Percentiles rank a stretch among this genome's conserved stretches.
These are phyloP conservation scores for Andrena cerasifolii DNA, from an alignment of 1,140 invertebrate genomes.

Conservation along the genomic window DNA sequence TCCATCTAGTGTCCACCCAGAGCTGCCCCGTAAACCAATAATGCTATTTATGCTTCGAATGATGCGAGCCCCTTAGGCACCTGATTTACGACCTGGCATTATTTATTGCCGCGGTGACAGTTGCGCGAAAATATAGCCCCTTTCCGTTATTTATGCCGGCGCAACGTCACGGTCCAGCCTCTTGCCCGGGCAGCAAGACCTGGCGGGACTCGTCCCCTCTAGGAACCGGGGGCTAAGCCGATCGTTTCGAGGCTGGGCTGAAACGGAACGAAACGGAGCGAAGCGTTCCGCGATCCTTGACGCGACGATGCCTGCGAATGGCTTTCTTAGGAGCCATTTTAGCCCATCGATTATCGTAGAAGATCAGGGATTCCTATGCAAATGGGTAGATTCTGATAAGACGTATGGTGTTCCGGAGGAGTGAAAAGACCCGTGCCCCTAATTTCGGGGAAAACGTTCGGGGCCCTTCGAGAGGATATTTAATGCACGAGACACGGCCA, in stretches of 20 bases:
- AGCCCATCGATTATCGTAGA: no score
- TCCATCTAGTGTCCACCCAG: not conserved
- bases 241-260: no score
- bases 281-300: not conserved
- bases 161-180: not conserved
- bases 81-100: slow-evolving; percentile 73
- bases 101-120: slow-evolving; percentile 44
- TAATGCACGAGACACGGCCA: not conserved
- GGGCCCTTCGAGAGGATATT: not conserved
- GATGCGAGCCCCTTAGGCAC: slow-evolving; percentile 72
- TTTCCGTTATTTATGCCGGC: slow-evolving; percentile 66
- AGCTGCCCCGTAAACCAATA: slow-evolving; percentile 75
- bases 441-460: not conserved
- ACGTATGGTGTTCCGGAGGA: no score
- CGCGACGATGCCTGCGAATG: no score
- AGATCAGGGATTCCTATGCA: no score
- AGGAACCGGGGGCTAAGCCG: no score
- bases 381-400: no score
- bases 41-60: slow-evolving; percentile 79
- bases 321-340: not conserved
- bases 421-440: no score
- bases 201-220: not conserved
- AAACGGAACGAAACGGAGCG: no score
- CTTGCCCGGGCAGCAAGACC: not conserved
- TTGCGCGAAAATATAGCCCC: slow-evolving; percentile 73